Conservation (phyloP, 2,888 invertebrate genomes). For the Thysanoteuthis rhombus region DNA sequence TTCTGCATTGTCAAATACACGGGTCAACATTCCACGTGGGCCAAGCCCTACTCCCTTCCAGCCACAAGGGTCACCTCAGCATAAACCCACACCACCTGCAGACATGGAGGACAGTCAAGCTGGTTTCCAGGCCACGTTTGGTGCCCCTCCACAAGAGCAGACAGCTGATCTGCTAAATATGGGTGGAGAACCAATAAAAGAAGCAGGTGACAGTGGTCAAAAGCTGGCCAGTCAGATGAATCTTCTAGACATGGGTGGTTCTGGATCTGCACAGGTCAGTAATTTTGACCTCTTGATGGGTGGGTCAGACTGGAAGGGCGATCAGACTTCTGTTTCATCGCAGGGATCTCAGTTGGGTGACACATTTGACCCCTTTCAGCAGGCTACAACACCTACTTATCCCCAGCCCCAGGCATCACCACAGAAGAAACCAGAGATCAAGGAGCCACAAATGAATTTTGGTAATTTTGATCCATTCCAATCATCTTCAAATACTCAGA, state of each 20-base stretch:
- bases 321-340: background rate
- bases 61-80: background rate
- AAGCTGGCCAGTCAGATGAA: slow-evolving; percentile 44
- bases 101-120: background rate
- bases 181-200: slow-evolving; percentile 32
- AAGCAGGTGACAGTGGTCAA: background rate
- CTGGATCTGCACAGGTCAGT: slow-evolving; percentile 39
- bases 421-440: slow-evolving; percentile 35
- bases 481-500: slow-evolving; percentile 35
- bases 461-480: slow-evolving; percentile 59
- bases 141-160: slow-evolving; percentile 31
- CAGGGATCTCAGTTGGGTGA: slow-evolving; percentile 38
- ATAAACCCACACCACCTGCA: background rate
- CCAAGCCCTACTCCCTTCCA: slow-evolving; percentile 20
- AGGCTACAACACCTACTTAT: slow-evolving; percentile 37
- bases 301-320: background rate
- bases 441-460: slow-evolving; percentile 22
- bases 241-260: slow-evolving; percentile 48
- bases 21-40: slow-evolving; percentile 29
- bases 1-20: slow-evolving; percentile 42
- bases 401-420: slow-evolving; percentile 22
- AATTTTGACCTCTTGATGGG: slow-evolving; percentile 57
- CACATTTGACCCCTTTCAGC: slow-evolving; percentile 62
- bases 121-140: background rate
- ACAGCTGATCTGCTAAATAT: slow-evolving; percentile 55